Base-by-base conservation (phyloP, 2,113 vertebrate genomes). In the Amblyornis subalaris region DNA sequence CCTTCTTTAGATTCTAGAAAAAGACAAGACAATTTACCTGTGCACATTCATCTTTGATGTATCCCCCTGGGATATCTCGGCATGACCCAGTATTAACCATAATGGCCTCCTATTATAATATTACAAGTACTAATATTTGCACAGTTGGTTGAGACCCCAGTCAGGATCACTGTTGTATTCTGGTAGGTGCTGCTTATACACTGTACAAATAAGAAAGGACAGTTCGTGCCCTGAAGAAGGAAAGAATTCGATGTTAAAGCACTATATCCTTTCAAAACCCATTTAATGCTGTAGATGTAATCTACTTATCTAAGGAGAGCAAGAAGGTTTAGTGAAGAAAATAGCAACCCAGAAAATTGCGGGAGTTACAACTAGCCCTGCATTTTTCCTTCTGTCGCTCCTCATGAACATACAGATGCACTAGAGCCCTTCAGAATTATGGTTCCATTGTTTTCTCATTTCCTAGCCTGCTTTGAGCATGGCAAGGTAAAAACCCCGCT, bases 111-210 rank as follows among this genome's bases (percentile, higher is more conserved):
- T 85, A 57, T 96, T 95, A 89, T 65, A 94, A 70, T 90, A 88
- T 88, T 92, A 80, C 91, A 89, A 90, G 72, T 87, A 75, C 89
- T 79, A 94, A 94, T 95, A 89, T 96, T 95, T 95, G 93, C 74
- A 85, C 85, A 91, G 91, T 95, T 94, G 75, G 71, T 85, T 74
- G 85, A 85, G 67, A 71, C 71, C 58, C 26, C 29, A n/a, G 83
- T 85, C 51, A 90, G 60, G 38, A 93, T 94, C 67, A 53, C 58
- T n/a, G 62, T 57, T 35, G 15, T 50, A 13, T 69, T 73, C 73
- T 40, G 38, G 31, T 80, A 48, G 67, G 71, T 85, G 67, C 60
- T 87, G 40, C 84, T 91, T 61, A 35, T 69, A 19, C 12, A 25
- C 55, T 51, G 33, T 62, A 60, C 84, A 94, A 85, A 82, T 74